These are phyloP conservation scores for Hemiscyllium ocellatum DNA, from an alignment of 2,113 vertebrate species.

Conservation along the genomic window DNA sequence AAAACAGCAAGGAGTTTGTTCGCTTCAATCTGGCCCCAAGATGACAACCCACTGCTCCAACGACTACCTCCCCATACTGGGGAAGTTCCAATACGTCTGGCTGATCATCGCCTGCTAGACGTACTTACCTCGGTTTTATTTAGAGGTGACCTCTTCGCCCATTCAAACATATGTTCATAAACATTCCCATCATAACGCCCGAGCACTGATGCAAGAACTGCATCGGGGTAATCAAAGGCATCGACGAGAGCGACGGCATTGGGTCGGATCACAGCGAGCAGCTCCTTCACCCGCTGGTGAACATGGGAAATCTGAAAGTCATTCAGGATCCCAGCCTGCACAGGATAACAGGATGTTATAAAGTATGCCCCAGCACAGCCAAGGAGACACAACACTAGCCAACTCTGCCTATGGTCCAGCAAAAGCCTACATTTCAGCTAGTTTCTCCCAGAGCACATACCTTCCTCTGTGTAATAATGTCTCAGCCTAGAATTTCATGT, in stretches of 20 bases:
- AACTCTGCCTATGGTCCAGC: neutral
- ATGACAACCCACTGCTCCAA: neutral
- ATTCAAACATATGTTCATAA: conserved; percentile 91
- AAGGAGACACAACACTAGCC: no score
- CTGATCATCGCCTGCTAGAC: neutral
- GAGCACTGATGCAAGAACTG: conserved; percentile 74
- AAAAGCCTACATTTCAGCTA: neutral
- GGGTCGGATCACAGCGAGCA: conserved; percentile 71
- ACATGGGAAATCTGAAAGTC: conserved; percentile 69
- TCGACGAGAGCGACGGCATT: conserved; percentile 84
- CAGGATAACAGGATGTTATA: neutral
- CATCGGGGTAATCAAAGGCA: conserved; percentile 77
- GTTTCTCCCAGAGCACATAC: neutral
- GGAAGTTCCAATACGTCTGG: neutral
- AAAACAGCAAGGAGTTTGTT: neutral
- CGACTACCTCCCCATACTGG: neutral
- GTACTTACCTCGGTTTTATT: conserved; percentile 76
- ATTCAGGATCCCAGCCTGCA: conserved; percentile 71
- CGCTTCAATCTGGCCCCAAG: neutral
- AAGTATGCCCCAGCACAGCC: neutral
- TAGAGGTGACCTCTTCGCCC: conserved; percentile 84
- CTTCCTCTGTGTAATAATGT: neutral
- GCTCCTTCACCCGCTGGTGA: conserved; percentile 68
- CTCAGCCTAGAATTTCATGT: neutral
- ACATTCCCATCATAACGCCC: conserved; percentile 93